A percentile compares a stretch with the other conserved stretches of the same genome.
phyloP scores from a whole-genome alignment of 2,113 vertebrate species.

The Brachyhypopomus occidentalis region DNA sequence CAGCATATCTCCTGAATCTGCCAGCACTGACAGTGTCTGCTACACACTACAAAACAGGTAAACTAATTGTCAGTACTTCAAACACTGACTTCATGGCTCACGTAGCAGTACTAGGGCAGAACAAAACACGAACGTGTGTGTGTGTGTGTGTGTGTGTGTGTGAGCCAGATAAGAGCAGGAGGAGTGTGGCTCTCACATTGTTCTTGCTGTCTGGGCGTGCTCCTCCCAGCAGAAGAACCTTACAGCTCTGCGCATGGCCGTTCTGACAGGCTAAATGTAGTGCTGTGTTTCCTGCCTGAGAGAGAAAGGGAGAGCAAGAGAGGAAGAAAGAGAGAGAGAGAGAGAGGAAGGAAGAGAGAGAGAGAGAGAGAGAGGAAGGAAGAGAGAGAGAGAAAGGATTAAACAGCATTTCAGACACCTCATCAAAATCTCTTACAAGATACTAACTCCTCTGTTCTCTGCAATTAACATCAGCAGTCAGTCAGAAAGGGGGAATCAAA shows the following conservation, averaged over 20 bases:
- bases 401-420: neutral
- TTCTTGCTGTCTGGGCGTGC: constrained; percentile 91
- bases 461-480: neutral
- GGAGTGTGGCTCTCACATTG: constrained; percentile 75
- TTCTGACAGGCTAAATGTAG: constrained; percentile 97
- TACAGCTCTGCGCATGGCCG: constrained; percentile 88
- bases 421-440: neutral
- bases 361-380: constrained; percentile 13
- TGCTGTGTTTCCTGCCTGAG: constrained; percentile 91
- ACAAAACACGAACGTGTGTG: neutral
- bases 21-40: neutral
- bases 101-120: too few species aligned
- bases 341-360: too few species aligned
- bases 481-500: neutral
- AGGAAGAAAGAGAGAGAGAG: constrained; percentile 54
- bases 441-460: neutral
- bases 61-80: too few species aligned
- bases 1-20: neutral
- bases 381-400: neutral
- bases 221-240: constrained; percentile 88
- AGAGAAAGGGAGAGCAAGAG: constrained; percentile 55
- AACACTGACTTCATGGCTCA: neutral
- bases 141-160: neutral
- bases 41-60: too few species aligned
- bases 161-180: neutral